Evolutionary conservation across 2,888 invertebrate species (phyloP).

Genomic region (Phengaris alcon): DNA sequence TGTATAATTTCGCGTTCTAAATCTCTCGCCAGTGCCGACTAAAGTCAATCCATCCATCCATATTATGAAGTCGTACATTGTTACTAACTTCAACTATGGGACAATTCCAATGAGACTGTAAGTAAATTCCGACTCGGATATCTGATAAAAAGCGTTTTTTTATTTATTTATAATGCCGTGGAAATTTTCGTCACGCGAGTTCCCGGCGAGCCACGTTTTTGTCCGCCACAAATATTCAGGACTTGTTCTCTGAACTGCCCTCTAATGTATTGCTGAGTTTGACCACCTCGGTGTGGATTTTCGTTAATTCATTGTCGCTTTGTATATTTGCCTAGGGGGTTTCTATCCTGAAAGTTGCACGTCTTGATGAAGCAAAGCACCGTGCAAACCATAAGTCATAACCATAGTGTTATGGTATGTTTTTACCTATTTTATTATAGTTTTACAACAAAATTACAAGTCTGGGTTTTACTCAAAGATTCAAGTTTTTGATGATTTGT

Average conservation of each 20-base stretch:
- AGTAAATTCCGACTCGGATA: not conserved
- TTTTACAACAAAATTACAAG: no score
- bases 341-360: not conserved
- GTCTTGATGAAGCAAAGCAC: not conserved
- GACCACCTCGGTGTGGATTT: conserved; percentile 38
- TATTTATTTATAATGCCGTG: not conserved
- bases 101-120: not conserved
- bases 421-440: no score
- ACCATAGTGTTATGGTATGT: no score
- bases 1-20: no score
- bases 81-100: no score
- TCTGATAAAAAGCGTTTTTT: not conserved
- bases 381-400: not conserved
- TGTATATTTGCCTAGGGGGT: conserved; percentile 31
- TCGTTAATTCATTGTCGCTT: conserved; percentile 29
- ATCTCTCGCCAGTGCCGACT: no score
- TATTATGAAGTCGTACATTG: no score
- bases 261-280: conserved; percentile 35
- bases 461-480: not conserved
- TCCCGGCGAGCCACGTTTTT: not conserved
- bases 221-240: not conserved
- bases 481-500: not conserved
- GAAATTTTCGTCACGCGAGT: not conserved
- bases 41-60: no score
- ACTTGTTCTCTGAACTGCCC: conserved; percentile 38